Base-by-base conservation (phyloP, 2,113 vertebrate genomes). In the Salvelinus sp. region DNA sequence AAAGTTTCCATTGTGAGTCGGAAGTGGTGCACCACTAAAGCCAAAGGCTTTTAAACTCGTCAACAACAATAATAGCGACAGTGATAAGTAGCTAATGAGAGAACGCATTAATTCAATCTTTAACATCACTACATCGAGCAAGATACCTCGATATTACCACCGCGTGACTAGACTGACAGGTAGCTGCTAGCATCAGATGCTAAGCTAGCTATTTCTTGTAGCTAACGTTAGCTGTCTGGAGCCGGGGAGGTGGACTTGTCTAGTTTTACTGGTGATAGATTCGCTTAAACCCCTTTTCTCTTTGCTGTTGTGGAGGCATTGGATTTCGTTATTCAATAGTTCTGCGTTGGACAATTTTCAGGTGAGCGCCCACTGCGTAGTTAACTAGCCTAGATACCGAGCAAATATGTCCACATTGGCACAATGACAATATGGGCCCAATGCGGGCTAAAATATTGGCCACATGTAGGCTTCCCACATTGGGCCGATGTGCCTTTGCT, bases 1-100 rank as follows among this genome's bases (percentile, higher is more conserved):
- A 88, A 92, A 91, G 75, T 91, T 92, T 92, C 89, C 90, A 88
- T 91, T 91, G 90, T 92, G 87, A 88, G 71, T 90, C 85, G 79
- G 89, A 90, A 90, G 90, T 89, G 78, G 73, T 47, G 70, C 38
- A 77, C 84, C 48, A 6, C 62, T 38, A 18, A 83, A 86, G 82
- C 80, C 71, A 66, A 75, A 75, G 70, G 78, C 60, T 74, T 81
- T 70, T 73, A 82, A 63, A 30, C 23, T 16, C 0, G 13, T 62
- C 22, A 84, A 80, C 84, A 80, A 76, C 84, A 83, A 71, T 76
- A 79, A 75, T 13, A 84, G 78, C 85, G 77, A 84, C 74, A 76
- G 84, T 88, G 85, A 88, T 64, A 65, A 77, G 90, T 91, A 90
- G 18, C 20, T 23, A 66, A 90, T 86, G 77, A 4, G 12, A 1